These are phyloP conservation scores for Geococcyx californianus DNA, from an alignment of 2,113 vertebrate genomes.

Conservation along the genomic window DNA sequence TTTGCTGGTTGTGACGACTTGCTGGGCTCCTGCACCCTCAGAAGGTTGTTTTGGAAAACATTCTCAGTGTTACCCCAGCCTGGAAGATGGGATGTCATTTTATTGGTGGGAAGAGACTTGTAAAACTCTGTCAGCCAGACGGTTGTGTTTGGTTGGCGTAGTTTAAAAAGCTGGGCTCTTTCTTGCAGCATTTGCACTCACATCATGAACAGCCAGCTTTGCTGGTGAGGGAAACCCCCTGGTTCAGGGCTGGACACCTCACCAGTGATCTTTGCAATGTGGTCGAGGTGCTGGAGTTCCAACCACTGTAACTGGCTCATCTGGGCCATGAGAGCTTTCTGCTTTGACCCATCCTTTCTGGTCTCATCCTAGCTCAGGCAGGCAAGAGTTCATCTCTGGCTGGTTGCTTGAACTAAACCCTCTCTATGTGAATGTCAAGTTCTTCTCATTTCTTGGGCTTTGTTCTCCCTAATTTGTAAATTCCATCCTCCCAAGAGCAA, in stretches of 20 bases:
- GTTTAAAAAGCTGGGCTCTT: neutral
- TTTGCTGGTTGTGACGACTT: neutral
- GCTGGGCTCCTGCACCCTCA: neutral
- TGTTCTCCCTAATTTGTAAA: neutral
- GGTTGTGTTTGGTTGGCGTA: neutral
- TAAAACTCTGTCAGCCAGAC: neutral
- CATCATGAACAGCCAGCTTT: too few species aligned
- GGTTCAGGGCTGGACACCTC: neutral
- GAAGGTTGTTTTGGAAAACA: neutral
- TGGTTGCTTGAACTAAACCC: neutral
- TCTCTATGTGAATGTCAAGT: accelerated
- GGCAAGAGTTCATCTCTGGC: neutral
- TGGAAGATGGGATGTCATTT: neutral
- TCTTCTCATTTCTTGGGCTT: neutral
- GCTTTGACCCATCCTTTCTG: neutral
- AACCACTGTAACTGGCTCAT: accelerated
- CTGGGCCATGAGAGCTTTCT: neutral
- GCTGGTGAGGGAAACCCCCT: neutral
- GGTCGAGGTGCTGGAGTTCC: accelerated
- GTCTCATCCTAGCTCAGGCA: accelerated
- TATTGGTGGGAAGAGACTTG: neutral
- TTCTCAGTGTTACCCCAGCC: accelerated
- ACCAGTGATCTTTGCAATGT: neutral
- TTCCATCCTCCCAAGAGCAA: neutral
- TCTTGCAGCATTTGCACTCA: neutral